A percentile compares a stretch with the other conserved stretches of the same genome.
phyloP scores from a whole-genome alignment of 53 echinoderm and acorn worm genomes.

The Actinopyga echinites region DNA sequence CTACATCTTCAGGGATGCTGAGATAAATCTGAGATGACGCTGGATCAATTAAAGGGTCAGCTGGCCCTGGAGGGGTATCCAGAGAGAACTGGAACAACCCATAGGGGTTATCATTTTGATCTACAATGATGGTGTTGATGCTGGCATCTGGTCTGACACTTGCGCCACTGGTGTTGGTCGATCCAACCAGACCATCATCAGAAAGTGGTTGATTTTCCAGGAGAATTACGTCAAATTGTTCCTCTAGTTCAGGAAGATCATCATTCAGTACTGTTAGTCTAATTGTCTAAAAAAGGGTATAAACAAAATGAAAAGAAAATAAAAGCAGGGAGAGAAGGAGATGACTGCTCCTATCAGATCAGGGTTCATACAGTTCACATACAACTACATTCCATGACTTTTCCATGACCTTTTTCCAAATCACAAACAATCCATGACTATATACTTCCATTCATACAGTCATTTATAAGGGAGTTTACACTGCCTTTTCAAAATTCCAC shows the following conservation, averaged over 20 bases:
- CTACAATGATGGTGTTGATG: constrained; percentile 64
- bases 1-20: constrained; percentile 78
- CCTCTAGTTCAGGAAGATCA: constrained; percentile 71
- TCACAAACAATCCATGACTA: too few species aligned
- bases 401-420: too few species aligned
- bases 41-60: constrained; percentile 79
- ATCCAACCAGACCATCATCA: constrained; percentile 89
- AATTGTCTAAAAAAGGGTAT: constrained; percentile 4
- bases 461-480: too few species aligned
- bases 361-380: too few species aligned
- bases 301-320: neutral
- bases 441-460: too few species aligned
- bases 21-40: constrained; percentile 47
- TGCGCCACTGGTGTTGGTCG: constrained; percentile 93
- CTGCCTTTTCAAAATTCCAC: too few species aligned
- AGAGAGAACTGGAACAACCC: constrained; percentile 89
- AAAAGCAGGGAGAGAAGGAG: too few species aligned
- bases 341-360: too few species aligned
- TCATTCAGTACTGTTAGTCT: neutral
- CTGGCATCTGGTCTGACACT: constrained; percentile 76
- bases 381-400: too few species aligned
- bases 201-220: constrained; percentile 74
- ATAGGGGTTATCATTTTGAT: constrained; percentile 77
- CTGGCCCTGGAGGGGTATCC: constrained; percentile 67
- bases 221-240: constrained; percentile 71